A percentile compares a stretch with the other conserved stretches of the same genome.
phyloP scores from a whole-genome alignment of 2,888 invertebrate species.

The Amphipyra tragopoginis region DNA sequence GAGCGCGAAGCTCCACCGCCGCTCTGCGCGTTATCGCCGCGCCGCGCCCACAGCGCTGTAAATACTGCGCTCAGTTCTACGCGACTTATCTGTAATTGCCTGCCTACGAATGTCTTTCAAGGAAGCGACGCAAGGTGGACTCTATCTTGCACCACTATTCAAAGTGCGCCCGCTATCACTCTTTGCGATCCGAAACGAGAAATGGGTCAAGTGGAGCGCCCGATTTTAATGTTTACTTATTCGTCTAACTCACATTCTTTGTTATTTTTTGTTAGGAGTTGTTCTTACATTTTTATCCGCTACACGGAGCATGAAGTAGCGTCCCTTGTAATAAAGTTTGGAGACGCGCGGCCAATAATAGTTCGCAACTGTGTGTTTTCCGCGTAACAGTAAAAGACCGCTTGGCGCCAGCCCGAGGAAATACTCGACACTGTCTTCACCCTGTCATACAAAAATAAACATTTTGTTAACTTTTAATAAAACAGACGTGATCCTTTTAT shows the following conservation, averaged over 20 bases:
- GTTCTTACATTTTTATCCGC: conserved; percentile 97
- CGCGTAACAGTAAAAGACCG: conserved; percentile 97
- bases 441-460: conserved; percentile 88
- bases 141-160: conserved; percentile 85
- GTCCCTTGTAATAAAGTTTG: conserved; percentile 98
- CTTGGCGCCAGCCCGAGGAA: conserved; percentile 98
- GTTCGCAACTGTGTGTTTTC: conserved; percentile 98
- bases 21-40: conserved; percentile 71
- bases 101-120: conserved; percentile 88
- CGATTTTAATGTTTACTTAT: conserved; percentile 76
- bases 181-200: conserved; percentile 74
- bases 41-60: conserved; percentile 82
- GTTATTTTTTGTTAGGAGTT: conserved; percentile 43
- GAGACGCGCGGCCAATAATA: conserved; percentile 99
- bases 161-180: conserved; percentile 76
- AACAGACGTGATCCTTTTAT: not conserved
- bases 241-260: conserved; percentile 53
- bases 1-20: conserved; percentile 39
- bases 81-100: conserved; percentile 90
- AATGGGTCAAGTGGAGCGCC: conserved; percentile 80
- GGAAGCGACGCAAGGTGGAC: conserved; percentile 82
- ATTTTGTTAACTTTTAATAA: conserved; percentile 19
- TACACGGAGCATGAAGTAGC: conserved; percentile 98
- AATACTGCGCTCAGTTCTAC: conserved; percentile 85
- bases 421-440: conserved; percentile 98